Percentiles rank a stretch among this genome's conserved stretches.
Evolutionary conservation across 1,140 invertebrate species (phyloP).

Genomic region (Tribolium castaneum): DNA sequence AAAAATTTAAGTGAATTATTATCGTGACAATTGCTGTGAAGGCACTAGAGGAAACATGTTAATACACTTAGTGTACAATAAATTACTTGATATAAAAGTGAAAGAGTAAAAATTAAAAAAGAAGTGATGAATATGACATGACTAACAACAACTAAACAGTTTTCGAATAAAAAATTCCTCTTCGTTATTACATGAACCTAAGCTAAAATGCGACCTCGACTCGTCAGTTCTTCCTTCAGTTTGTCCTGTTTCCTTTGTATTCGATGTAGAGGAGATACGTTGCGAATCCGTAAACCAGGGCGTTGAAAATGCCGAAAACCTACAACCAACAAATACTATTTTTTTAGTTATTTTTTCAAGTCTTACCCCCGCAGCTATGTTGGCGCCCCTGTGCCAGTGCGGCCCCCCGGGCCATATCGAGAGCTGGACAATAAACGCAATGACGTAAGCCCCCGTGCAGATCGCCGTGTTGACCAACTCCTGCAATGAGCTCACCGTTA

Average conservation of each 20-base stretch:
- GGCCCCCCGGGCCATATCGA: constrained; percentile 68
- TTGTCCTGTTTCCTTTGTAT: constrained; percentile 70
- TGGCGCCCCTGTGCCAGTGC: constrained; percentile 65
- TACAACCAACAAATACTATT: constrained; percentile 61
- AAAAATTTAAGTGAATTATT: constrained; percentile 23
- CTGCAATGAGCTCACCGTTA: constrained; percentile 64
- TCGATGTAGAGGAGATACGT: constrained; percentile 81
- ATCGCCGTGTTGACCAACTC: constrained; percentile 82
- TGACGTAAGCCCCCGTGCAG: constrained; percentile 78
- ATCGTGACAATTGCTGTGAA: constrained; percentile 20
- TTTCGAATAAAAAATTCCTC: constrained; percentile 21
- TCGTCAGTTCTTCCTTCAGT: constrained; percentile 9
- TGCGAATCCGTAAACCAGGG: constrained; percentile 80
- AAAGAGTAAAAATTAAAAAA: constrained; percentile 28
- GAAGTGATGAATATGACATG: not conserved
- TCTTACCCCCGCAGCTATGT: constrained; percentile 81
- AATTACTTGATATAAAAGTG: constrained; percentile 37
- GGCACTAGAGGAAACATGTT: constrained; percentile 17
- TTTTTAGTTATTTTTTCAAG: not conserved
- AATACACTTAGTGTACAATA: constrained; percentile 31
- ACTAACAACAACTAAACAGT: constrained; percentile 9
- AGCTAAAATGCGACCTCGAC: constrained; percentile 1
- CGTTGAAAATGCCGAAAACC: constrained; percentile 86
- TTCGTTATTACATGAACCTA: constrained; percentile 17
- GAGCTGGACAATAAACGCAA: constrained; percentile 84